Evolutionary conservation across 2,888 invertebrate genomes (phyloP), one percentile per base, ranked within the genome.

Genomic region (Axea sp.): DNA sequence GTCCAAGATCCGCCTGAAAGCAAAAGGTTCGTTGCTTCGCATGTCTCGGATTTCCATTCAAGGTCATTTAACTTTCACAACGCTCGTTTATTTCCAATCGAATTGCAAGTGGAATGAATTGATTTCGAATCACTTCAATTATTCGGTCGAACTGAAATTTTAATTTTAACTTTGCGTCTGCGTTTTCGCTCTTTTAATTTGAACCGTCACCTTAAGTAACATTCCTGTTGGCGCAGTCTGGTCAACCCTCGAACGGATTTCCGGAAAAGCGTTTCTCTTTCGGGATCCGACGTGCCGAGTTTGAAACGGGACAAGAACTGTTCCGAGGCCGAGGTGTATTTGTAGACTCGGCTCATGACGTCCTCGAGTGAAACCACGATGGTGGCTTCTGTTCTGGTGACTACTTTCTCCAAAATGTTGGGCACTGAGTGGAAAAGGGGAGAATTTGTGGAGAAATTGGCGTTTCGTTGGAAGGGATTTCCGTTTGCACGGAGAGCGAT

Each of bases 321-420:
- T 7, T 91, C 91, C 0, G 92, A 86, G 0, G 90, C 89, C 0
- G 91, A 89, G 1, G 92, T 93, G 22, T 86, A 80, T 45, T 80
- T 82, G 73, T 86, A 85, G 15, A 87, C 80, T 35, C 79, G 85
- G 19, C 76, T 73, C 87, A 87, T 86, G 7, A 87, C 74, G 2
- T 77, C 72, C 45, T 86, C 83, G 7, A 88, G 76, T 3, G 81
- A 51, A n/a, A 82, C 78, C 14, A 87, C 69, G 5, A 87, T 81
- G 1, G 81, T 76, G 0, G 78, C 78, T 11, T 80, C 81, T 0
- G 84, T 85, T 62, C 80, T 84, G 8, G 60, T 76, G 1, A 82
- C 55, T 2, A 85, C 84, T 26, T 81, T 78, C 68, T 85, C 84
- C 28, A 88, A 77, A 65, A 88, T 83, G 22, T 76, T 79, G 0